Base-by-base conservation (phyloP, 1,140 invertebrate genomes). In the Tyrophagus putrescentiae region DNA sequence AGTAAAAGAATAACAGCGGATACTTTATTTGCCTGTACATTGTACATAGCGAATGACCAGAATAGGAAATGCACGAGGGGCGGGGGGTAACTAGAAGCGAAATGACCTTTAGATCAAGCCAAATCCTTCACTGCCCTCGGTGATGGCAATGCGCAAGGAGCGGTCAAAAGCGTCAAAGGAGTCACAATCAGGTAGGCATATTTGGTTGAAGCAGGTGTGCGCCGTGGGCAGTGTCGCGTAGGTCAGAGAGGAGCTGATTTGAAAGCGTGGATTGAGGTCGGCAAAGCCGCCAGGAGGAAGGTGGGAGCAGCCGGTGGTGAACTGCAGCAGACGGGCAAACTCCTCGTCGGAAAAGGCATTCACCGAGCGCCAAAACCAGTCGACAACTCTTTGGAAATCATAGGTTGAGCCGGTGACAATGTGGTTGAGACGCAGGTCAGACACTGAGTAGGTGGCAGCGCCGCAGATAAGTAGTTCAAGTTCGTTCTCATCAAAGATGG, bases 401-500 rank as follows among this genome's bases (percentile, higher is more conserved):
- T 82, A 76, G 0, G 84, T 87, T 57, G 81, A 81, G 13, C 87
- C 88, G 68, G 84, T 84, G 18, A 90, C 80, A 64, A 86, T 81
- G 71, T 92, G 86, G 75, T 94, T 83, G 9, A 83, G 79, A 66
- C 85, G 83, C 72, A 93, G 84, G 74, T 95, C 90, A 16, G 84
- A 78, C 53, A 92, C 83, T 63, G 82, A 89, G 73, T 92, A 90
- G 68, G 91, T 86, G n/a, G 86, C 87, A 57, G 87, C 90, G 60
- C 90, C 90, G 73, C 89, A 93, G 68, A 92, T 79, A 23, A 95
- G 72, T 2, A 91, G 87, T 83, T 95, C 90, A 18, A 94, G 75
- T 75, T 95, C 90, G 75, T 92, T 92, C 74, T 95, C 91, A 74
- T 94, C 90, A 74, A 95, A 94, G 70, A 92, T 92, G 69, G 85